These are phyloP conservation scores for Ficedula albicollis DNA, from an alignment of 2,797 vertebrate genomes.

Conservation along the genomic window DNA sequence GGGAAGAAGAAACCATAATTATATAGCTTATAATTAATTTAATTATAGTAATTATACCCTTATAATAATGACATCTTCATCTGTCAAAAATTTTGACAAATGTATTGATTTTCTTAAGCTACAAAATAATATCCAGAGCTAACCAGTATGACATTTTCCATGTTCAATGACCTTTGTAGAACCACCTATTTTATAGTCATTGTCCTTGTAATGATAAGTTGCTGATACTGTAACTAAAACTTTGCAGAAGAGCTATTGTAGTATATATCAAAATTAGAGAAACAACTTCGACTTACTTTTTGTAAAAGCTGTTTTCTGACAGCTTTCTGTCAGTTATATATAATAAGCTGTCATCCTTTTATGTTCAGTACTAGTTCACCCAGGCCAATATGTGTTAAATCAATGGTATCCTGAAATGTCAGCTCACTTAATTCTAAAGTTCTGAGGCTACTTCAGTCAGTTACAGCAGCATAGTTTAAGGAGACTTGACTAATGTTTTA, in stretches of 20 bases:
- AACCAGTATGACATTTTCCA: neutral
- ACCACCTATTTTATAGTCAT: neutral
- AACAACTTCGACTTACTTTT: neutral
- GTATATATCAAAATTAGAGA: neutral
- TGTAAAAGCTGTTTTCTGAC: neutral
- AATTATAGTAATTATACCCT: neutral
- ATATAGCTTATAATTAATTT: neutral
- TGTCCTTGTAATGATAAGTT: neutral
- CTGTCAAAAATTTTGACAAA: neutral
- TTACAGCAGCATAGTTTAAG: neutral
- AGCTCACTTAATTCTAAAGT: neutral
- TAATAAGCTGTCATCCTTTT: neutral
- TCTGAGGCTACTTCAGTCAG: neutral
- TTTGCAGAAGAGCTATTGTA: neutral
- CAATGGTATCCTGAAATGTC: neutral
- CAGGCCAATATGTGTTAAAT: neutral
- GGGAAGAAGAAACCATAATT: neutral
- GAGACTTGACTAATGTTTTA: neutral
- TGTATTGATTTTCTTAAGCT: neutral
- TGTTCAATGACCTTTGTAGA: neutral
- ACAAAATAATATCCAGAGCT: neutral
- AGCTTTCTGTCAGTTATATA: neutral
- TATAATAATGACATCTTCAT: neutral
- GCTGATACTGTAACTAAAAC: neutral
- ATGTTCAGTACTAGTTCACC: neutral